These are phyloP conservation scores for Apamea epomidion DNA, from an alignment of 2,888 invertebrate genomes.

Conservation along the genomic window DNA sequence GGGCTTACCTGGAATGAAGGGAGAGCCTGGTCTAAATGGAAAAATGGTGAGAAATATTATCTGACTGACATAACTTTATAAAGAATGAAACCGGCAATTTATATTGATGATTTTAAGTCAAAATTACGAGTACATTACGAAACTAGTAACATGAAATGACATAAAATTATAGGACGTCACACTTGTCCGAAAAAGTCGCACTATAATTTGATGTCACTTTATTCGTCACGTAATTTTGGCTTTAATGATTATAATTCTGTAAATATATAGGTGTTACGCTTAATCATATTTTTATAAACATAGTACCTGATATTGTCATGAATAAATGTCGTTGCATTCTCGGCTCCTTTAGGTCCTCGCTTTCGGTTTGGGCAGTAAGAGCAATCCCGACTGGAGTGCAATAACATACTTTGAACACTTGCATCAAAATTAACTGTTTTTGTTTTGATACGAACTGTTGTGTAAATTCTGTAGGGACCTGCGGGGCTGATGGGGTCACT, in stretches of 20 bases:
- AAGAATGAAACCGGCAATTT: no score
- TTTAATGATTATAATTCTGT: no score
- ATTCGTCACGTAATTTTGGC: no score
- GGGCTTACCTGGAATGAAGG: background rate
- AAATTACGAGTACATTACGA: no score
- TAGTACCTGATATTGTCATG: background rate
- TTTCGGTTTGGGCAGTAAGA: background rate
- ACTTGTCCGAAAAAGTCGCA: no score
- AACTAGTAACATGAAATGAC: no score
- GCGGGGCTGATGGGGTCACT: conserved; percentile 14
- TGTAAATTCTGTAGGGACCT: conserved; percentile 15
- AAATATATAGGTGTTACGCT: no score
- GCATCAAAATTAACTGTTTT: background rate
- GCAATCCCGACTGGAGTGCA: background rate
- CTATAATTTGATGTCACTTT: no score
- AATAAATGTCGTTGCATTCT: background rate
- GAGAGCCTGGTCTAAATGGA: background rate
- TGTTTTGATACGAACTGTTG: background rate
- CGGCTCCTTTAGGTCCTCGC: background rate
- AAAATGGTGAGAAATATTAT: background rate
- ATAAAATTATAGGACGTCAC: background rate
- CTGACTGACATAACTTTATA: background rate
- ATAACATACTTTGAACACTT: background rate
- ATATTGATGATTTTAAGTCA: no score
- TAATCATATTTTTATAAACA: background rate